phyloP scores from a whole-genome alignment of 2,113 vertebrate genomes.

The Grallaria varia region DNA sequence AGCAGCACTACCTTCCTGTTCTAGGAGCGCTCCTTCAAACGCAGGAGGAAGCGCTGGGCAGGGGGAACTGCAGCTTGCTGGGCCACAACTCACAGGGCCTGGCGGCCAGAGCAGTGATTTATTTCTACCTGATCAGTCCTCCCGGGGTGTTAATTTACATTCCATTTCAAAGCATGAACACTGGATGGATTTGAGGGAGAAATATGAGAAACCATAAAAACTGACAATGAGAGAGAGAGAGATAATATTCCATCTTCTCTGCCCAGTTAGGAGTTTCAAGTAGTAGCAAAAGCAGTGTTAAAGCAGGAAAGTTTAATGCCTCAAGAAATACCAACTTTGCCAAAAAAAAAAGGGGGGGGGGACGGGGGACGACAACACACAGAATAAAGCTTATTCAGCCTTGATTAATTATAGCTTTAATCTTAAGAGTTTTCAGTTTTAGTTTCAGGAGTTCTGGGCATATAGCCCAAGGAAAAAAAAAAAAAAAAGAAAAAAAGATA shows the following conservation, averaged over 20 bases:
- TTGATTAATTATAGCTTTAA: neutral
- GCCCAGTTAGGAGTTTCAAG: neutral
- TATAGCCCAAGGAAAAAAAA: neutral
- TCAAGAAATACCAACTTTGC: neutral
- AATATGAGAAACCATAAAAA: neutral
- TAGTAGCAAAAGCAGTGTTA: neutral
- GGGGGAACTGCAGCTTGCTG: neutral
- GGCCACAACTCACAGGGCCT: neutral
- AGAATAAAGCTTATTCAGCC: neutral
- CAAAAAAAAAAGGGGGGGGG: neutral
- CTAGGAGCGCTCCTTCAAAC: neutral
- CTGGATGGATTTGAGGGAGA: neutral
- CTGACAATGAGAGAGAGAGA: neutral
- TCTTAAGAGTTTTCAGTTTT: neutral
- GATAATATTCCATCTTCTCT: neutral
- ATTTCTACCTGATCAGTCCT: neutral
- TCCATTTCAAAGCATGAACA: neutral
- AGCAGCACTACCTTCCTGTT: rapidly evolving
- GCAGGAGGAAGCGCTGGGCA: neutral
- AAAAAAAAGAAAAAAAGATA: neutral
- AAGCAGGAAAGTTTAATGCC: neutral
- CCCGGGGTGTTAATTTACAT: neutral
- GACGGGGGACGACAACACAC: neutral
- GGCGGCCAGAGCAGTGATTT: neutral
- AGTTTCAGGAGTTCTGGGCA: conserved; percentile 11